Conservation (phyloP, 1,140 invertebrate genomes). For the Platorchestia sp. region DNA sequence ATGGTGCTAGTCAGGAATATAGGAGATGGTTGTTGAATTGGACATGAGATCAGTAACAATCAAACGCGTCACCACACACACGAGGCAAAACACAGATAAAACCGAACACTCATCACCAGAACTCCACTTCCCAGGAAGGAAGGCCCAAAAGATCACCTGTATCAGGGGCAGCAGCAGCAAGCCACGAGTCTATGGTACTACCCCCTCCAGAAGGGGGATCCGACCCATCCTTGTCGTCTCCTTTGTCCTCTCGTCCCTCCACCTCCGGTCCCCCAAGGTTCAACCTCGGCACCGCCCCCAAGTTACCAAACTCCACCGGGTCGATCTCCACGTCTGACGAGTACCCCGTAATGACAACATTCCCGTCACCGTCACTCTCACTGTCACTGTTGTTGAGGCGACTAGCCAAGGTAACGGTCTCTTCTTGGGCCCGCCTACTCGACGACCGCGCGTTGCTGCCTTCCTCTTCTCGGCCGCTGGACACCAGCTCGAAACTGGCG, state of each 20-base stretch:
- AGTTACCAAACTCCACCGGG: background rate
- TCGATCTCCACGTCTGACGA: slow-evolving; percentile 32
- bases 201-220: background rate
- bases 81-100: too few species aligned
- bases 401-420: background rate
- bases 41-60: too few species aligned
- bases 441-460: slow-evolving; percentile 12
- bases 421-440: background rate
- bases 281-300: background rate
- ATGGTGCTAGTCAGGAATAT: too few species aligned
- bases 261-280: background rate
- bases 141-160: background rate
- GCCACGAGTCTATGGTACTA: slow-evolving; percentile 21
- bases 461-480: slow-evolving; percentile 57
- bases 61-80: too few species aligned
- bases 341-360: slow-evolving; percentile 6
- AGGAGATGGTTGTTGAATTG: too few species aligned
- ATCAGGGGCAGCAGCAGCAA: background rate
- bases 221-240: too few species aligned
- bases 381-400: slow-evolving; percentile 59
- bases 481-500: slow-evolving; percentile 59
- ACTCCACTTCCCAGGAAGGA: too few species aligned
- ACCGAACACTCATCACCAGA: too few species aligned
- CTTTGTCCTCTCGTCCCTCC: too few species aligned
- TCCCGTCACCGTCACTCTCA: slow-evolving; percentile 66